Evolutionary conservation across 2,888 invertebrate genomes (phyloP).

Genomic region (Nymphalis c-album): DNA sequence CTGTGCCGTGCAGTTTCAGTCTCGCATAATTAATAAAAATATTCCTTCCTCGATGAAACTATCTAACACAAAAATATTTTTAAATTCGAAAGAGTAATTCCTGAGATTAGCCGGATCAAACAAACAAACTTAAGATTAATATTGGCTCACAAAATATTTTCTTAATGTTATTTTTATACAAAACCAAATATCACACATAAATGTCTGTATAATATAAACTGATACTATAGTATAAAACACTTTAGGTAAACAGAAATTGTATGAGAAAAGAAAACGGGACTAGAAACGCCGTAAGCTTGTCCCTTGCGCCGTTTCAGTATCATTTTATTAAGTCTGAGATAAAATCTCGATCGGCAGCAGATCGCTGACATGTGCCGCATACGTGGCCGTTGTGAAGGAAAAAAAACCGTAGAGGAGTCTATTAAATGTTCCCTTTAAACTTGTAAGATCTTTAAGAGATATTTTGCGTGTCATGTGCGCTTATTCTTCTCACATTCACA

Average conservation of each 20-base stretch:
- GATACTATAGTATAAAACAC: background rate
- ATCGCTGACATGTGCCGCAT: constrained; percentile 68
- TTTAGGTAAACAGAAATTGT: background rate
- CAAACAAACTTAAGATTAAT: too few relatives aligned
- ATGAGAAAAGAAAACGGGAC: background rate
- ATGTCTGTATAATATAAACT: too few relatives aligned
- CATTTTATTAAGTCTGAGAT: constrained; percentile 73
- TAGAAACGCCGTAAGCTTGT: constrained; percentile 33
- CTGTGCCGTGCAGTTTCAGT: too few relatives aligned
- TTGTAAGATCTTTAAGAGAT: constrained; percentile 44
- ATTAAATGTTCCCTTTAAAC: constrained; percentile 49
- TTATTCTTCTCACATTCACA: constrained; percentile 16
- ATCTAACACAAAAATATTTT: too few relatives aligned
- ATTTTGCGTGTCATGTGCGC: constrained; percentile 28
- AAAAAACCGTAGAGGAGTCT: constrained; percentile 27
- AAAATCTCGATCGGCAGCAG: constrained; percentile 63
- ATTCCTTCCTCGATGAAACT: too few relatives aligned
- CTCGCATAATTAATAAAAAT: too few relatives aligned
- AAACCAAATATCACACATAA: too few relatives aligned
- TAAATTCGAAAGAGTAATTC: too few relatives aligned
- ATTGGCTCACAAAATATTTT: too few relatives aligned
- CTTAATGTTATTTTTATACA: too few relatives aligned
- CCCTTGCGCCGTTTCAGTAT: constrained; percentile 49
- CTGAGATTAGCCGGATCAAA: too few relatives aligned
- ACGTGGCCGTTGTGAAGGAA: constrained; percentile 44